Evolutionary conservation across 2,113 vertebrate genomes (phyloP).

Genomic region (Leptosomus discolor): DNA sequence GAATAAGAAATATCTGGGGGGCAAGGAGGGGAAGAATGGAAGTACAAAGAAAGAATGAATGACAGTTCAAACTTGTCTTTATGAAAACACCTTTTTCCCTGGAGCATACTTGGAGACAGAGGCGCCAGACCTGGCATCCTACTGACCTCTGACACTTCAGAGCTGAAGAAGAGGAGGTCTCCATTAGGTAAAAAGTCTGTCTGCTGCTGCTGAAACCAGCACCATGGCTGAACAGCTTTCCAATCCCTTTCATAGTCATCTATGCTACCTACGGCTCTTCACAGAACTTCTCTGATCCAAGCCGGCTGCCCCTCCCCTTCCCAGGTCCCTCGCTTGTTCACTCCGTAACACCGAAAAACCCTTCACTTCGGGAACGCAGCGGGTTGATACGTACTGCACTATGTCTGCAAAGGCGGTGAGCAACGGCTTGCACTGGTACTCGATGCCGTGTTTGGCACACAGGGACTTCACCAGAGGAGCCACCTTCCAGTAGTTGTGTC

Average conservation of each 20-base stretch:
- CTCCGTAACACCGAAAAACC: fast-evolving
- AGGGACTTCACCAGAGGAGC: slow-evolving; percentile 76
- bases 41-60: background rate
- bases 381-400: slow-evolving; percentile 60
- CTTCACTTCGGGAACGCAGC: fast-evolving
- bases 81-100: background rate
- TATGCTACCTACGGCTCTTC: background rate
- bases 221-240: background rate
- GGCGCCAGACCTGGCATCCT: background rate
- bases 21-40: background rate
- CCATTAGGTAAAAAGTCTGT: too few species aligned
- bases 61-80: background rate
- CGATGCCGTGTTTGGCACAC: slow-evolving; percentile 72
- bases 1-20: background rate
- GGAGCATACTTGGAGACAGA: background rate
- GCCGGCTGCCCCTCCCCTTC: background rate
- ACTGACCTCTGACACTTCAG: background rate
- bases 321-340: fast-evolving
- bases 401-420: slow-evolving; percentile 75
- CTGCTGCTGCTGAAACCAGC: background rate
- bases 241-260: background rate
- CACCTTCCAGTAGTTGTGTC: slow-evolving; percentile 78
- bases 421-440: slow-evolving; percentile 75
- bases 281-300: background rate
- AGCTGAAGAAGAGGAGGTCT: background rate